Base-by-base conservation (phyloP, 2,797 vertebrate species). In the Dicrostonyx torquatus region DNA sequence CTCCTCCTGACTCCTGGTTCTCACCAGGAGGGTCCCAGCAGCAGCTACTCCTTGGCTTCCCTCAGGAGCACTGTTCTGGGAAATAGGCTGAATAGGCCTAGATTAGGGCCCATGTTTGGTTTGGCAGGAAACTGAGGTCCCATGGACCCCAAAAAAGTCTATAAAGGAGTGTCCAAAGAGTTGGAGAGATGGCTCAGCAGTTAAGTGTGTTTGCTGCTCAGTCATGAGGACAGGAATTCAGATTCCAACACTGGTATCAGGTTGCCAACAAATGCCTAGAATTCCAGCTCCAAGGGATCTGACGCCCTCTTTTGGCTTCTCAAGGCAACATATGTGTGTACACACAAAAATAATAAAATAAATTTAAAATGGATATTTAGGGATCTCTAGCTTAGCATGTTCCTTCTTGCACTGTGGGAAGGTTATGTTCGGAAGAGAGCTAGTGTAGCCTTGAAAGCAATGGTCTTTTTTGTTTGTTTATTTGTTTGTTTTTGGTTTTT, bases 51-150 rank as follows among this genome's bases (percentile, higher is more conserved):
- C 7, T 14, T 83, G 60, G 17, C 24, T 40, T 37, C 48, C 55
- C 72, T 87, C 5, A 4, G 45, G 64, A 89, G 18, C 62, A 13
- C 40, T 45, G 62, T 5, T 43, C 73, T 0, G 1, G 53, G n/a
- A 66, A 50, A 78, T 22, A 89, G 66, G 34, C 60, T 85, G 58
- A 24, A 37, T 13, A 82, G 66, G n/a, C 48, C 78, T 1, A 2
- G 84, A 80, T 60, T 29, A 76, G 70, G 48, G 43, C 34, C 93
- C 40, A 34, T 66, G 50, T 55, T 48, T 45, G 6, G 1, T 15
- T 84, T 45, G 26, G 60, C n/a, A 90, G 84, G 77, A 96, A 84
- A 75, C 18, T n/a, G 55, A 60, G n/a, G n/a, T n/a, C 68, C 37
- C 62, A 77, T 26, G 73, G 37, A 29, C 50, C 66, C n/a, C 60